These are phyloP conservation scores for Oreochromis grahami DNA, from an alignment of 2,797 vertebrate genomes.

Conservation along the genomic window DNA sequence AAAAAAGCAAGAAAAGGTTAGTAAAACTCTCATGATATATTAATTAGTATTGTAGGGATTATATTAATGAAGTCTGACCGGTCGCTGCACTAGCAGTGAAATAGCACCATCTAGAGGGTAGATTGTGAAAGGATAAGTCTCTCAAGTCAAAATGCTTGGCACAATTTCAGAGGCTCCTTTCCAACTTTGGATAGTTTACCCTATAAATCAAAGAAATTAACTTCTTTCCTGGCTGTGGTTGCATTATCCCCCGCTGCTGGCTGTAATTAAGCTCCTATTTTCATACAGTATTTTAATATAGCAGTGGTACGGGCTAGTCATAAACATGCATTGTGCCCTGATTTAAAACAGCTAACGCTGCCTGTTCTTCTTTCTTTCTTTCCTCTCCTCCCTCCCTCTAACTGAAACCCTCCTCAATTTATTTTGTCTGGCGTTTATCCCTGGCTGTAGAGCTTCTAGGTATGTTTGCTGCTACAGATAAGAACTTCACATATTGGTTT, in stretches of 20 bases:
- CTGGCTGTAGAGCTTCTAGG: constrained; percentile 73
- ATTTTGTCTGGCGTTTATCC: constrained; percentile 15
- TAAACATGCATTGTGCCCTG: constrained; percentile 24
- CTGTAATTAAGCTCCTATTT: constrained; percentile 30
- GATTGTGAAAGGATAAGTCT: constrained; percentile 1
- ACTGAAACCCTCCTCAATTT: constrained; percentile 21
- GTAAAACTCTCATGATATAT: not conserved
- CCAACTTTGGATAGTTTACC: constrained; percentile 16
- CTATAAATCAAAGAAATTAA: constrained; percentile 13
- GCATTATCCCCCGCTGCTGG: constrained; percentile 18
- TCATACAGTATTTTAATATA: not conserved
- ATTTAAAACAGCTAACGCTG: constrained; percentile 58
- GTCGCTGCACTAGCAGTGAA: not conserved
- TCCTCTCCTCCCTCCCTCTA: constrained; percentile 8
- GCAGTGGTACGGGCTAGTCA: not conserved
- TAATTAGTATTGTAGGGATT: not conserved
- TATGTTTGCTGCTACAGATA: constrained; percentile 49
- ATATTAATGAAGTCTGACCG: not conserved
- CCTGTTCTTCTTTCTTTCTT: constrained; percentile 59
- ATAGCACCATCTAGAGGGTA: constrained; percentile 49
- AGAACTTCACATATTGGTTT: not conserved
- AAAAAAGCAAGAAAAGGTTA: constrained; percentile 98
- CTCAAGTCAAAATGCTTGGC: not conserved
- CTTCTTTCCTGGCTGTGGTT: constrained; percentile 6
- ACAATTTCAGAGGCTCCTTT: constrained; percentile 3